Conservation (phyloP, 2,113 vertebrate species). For the Nicator chloris region DNA sequence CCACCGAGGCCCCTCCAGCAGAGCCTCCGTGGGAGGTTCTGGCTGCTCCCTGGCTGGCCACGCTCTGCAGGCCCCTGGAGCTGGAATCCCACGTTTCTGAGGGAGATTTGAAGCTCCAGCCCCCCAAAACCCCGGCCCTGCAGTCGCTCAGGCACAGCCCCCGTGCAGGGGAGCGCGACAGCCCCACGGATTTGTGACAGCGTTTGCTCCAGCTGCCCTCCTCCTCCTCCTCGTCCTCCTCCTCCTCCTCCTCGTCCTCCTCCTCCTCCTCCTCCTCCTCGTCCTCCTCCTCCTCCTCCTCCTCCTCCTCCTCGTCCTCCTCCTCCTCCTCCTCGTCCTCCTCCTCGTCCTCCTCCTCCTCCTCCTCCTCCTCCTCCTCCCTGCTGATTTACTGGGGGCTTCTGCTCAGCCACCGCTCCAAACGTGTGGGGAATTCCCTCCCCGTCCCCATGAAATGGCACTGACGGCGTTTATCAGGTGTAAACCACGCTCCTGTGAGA, state of each 20-base stretch:
- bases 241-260: neutral
- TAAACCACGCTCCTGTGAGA: neutral
- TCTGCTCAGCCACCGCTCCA: neutral
- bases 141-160: neutral
- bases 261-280: neutral
- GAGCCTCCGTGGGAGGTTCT: neutral
- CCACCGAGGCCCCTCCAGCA: neutral
- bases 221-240: neutral
- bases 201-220: accelerated
- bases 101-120: neutral
- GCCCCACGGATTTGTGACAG: neutral
- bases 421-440: neutral
- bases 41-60: neutral
- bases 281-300: neutral
- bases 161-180: accelerated
- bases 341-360: too few species aligned
- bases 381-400: neutral
- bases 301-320: too few species aligned
- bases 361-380: neutral
- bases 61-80: neutral
- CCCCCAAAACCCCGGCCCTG: neutral
- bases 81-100: neutral
- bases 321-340: too few species aligned
- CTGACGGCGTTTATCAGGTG: neutral
- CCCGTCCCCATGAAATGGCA: neutral